Percentiles rank a stretch among this genome's conserved stretches.
Conservation (phyloP, 2,113 vertebrate genomes). For the Anseranas semipalmata region DNA sequence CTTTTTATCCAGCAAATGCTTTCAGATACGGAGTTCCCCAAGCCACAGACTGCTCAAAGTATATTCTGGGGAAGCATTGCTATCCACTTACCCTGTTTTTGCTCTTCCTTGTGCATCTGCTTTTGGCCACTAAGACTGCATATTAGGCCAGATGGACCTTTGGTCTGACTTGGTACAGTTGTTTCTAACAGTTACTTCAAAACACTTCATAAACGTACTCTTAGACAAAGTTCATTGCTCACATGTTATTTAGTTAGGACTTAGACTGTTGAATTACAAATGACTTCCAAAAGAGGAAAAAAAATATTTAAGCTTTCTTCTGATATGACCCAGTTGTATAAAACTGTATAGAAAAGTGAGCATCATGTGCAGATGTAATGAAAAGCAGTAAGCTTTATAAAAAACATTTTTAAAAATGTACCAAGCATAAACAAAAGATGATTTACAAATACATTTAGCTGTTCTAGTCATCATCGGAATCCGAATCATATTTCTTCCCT, state of each 20-base stretch:
- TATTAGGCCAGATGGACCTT: slow-evolving; percentile 35
- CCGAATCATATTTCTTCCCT: slow-evolving; percentile 90
- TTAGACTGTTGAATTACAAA: slow-evolving; percentile 52
- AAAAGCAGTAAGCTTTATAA: slow-evolving; percentile 71
- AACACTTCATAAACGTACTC: background rate
- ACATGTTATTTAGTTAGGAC: background rate
- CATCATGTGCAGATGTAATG: slow-evolving; percentile 58
- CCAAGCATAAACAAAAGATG: slow-evolving; percentile 71
- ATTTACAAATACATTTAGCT: slow-evolving; percentile 59
- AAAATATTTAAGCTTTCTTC: slow-evolving; percentile 59
- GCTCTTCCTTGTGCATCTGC: background rate
- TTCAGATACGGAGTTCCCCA: background rate
- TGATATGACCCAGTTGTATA: slow-evolving; percentile 63
- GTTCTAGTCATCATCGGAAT: slow-evolving; percentile 92
- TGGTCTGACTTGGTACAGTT: slow-evolving; percentile 22
- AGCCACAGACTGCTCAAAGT: background rate
- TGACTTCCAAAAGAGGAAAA: background rate
- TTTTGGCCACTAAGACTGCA: slow-evolving; percentile 5
- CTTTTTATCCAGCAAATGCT: slow-evolving; percentile 1
- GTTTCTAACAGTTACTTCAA: slow-evolving; percentile 46
- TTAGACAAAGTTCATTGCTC: slow-evolving; percentile 6
- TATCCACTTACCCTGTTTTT: background rate
- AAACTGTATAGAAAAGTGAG: slow-evolving; percentile 72
- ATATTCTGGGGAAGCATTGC: background rate
- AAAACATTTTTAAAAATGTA: slow-evolving; percentile 76